Evolutionary conservation across 1,140 invertebrate species (phyloP), one percentile per base, ranked within the genome.

Genomic region (Laupala kohalensis): DNA sequence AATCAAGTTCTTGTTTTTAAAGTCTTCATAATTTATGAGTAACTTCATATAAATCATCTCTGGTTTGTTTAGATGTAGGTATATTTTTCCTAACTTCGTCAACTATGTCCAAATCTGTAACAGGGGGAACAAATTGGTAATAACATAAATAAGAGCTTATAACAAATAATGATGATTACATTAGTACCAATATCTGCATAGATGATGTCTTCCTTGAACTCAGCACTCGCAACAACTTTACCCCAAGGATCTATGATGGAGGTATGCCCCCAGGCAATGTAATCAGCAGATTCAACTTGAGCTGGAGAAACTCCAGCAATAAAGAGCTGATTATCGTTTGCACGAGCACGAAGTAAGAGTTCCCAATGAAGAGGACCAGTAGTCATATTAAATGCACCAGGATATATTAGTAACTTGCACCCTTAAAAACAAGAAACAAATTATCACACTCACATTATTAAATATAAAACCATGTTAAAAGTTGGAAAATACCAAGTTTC

Each of bases 331-430:
- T 95, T 94, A 80, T 98, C 95, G 62, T 91, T 85, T 25, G 96
- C 95, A 69, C 95, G 83, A 0, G 87, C 84, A 64, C 92, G 84
- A 73, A 88, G 86, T 4, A 98, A 81, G 3, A 97, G 80, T 76
- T 95, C 91, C 95, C 95, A 98, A 79, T 97, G 95, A 13, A 91
- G 80, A 0, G 94, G 94, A 0, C 96, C 96, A 0, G 95, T 97
- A 13, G 92, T 96, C 90, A 95, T 93, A 81, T 96, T 97, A 78
- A 97, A 98, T 15, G 95, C 95, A 65, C 89, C 94, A n/a, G 95
- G 95, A 81, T 95, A 97, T 12, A 97, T 81, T 19, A 96, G 79
- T 76, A 96, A 81, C 69, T 93, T 86, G 77, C 94, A 96, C 3
- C 92, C 92, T 90, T 75, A 74, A 75, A 66, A 62, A 67, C 24